Evolutionary conservation across 2,888 invertebrate genomes (phyloP).

Genomic region (Habroteleia sp.): DNA sequence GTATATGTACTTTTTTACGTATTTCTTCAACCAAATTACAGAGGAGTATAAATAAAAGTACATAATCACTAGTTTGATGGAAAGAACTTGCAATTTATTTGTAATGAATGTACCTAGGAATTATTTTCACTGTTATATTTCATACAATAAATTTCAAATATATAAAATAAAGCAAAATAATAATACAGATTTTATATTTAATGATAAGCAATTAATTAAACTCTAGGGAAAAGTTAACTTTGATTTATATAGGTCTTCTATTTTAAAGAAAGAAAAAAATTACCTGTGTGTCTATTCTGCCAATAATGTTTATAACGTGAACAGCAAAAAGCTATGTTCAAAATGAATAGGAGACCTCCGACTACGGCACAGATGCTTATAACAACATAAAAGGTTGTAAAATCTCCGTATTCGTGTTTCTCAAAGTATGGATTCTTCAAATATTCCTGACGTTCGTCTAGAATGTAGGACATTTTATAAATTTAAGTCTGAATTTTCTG

Average conservation of each 20-base stretch:
- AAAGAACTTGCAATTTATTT: too few relatives aligned
- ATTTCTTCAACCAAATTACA: too few relatives aligned
- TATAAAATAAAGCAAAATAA: background rate
- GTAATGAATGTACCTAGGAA: too few relatives aligned
- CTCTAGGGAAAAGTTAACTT: too few relatives aligned
- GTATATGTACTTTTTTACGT: too few relatives aligned
- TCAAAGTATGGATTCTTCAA: conserved; percentile 85
- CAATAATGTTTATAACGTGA: conserved; percentile 90
- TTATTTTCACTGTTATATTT: too few relatives aligned
- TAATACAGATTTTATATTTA: too few relatives aligned
- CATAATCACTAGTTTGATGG: too few relatives aligned
- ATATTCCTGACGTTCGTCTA: conserved; percentile 85
- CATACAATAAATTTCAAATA: too few relatives aligned
- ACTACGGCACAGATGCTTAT: conserved; percentile 90
- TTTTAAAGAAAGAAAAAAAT: conserved; percentile 57
- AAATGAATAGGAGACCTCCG: conserved; percentile 86
- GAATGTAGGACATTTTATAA: conserved; percentile 83
- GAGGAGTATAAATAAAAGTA: too few relatives aligned
- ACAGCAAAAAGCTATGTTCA: conserved; percentile 91
- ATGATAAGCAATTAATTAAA: too few relatives aligned
- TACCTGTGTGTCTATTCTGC: conserved; percentile 91
- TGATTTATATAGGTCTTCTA: too few relatives aligned
- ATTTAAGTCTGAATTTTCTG: conserved; percentile 74
- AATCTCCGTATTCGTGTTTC: conserved; percentile 86
- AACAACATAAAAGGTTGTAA: conserved; percentile 91